phyloP scores from a whole-genome alignment of 2,797 vertebrate species.

The Avahi laniger region DNA sequence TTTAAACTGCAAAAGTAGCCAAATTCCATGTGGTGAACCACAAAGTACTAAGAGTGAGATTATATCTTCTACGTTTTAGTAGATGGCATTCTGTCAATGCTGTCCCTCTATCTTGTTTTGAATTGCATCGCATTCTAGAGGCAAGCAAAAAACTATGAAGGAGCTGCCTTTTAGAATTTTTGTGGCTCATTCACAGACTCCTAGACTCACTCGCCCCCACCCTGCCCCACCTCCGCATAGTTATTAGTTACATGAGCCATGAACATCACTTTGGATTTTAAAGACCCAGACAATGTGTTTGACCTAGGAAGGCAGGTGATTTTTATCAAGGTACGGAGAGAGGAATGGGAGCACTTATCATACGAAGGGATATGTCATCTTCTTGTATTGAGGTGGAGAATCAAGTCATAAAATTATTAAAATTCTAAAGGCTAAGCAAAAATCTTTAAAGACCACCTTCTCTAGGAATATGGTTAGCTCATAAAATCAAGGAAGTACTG shows the following conservation, averaged over 20 bases:
- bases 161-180: neutral
- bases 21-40: constrained; percentile 18
- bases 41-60: neutral
- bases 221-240: neutral
- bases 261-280: constrained; percentile 39
- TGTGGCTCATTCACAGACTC: neutral
- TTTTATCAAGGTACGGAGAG: constrained; percentile 13
- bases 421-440: constrained; percentile 20
- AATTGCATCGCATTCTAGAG: constrained; percentile 17
- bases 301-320: constrained; percentile 2
- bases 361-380: neutral
- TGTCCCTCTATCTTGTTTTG: constrained; percentile 35
- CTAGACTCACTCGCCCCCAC: neutral
- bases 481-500: constrained; percentile 16
- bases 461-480: neutral
- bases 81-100: neutral
- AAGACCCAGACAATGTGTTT: neutral
- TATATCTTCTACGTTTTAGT: constrained; percentile 24
- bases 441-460: neutral
- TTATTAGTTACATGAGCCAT: neutral
- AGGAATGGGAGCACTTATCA: neutral
- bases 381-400: constrained; percentile 19
- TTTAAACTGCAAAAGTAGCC: constrained; percentile 40
- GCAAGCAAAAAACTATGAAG: neutral
- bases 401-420: constrained; percentile 45